A percentile compares a stretch with the other conserved stretches of the same genome.
Evolutionary conservation across 2,888 invertebrate species (phyloP).

Genomic region (Cyaniris semiargus): DNA sequence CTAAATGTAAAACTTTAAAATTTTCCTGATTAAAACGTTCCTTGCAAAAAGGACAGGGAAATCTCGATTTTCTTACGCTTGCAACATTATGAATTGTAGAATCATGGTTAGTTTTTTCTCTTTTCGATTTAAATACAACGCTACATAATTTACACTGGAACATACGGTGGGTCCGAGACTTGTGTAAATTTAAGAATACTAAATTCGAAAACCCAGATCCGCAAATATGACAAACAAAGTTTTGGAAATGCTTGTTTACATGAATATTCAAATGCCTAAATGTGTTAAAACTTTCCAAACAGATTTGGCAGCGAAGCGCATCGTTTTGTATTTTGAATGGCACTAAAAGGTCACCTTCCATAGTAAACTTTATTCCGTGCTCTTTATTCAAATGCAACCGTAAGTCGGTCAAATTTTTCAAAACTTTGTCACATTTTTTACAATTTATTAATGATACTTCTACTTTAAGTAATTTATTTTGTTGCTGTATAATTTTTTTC

Average conservation of each 20-base stretch:
- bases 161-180: conserved; percentile 54
- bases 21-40: conserved; percentile 62
- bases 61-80: conserved; percentile 53
- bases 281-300: conserved; percentile 52
- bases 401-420: conserved; percentile 49
- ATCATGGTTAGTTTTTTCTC: conserved; percentile 52
- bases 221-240: conserved; percentile 67
- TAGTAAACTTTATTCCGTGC: conserved; percentile 52
- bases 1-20: conserved; percentile 53
- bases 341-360: conserved; percentile 57
- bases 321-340: conserved; percentile 60
- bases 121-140: conserved; percentile 48
- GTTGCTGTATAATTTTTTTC: conserved; percentile 62
- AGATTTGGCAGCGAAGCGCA: conserved; percentile 60
- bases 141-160: conserved; percentile 55
- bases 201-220: conserved; percentile 66
- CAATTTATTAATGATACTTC: conserved; percentile 62
- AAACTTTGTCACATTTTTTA: conserved; percentile 52
- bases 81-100: conserved; percentile 46
- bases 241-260: conserved; percentile 68
- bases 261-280: conserved; percentile 67
- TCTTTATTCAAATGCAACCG: conserved; percentile 50
- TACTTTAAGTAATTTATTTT: conserved; percentile 64
- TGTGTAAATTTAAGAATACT: conserved; percentile 64
- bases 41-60: conserved; percentile 58